Conservation (phyloP, 2,888 invertebrate genomes). For the Patella caerulea region DNA sequence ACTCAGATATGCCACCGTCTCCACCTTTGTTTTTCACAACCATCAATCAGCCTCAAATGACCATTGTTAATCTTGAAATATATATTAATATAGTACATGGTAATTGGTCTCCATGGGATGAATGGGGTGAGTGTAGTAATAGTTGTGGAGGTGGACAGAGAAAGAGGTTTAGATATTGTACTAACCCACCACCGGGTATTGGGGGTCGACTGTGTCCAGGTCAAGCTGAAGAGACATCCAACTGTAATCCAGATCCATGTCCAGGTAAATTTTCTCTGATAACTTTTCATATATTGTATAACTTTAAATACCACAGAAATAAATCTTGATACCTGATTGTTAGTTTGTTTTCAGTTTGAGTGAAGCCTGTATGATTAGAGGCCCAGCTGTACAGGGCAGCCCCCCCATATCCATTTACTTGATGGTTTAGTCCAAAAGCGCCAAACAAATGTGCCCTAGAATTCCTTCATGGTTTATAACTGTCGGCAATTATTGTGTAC, state of each 20-base stretch:
- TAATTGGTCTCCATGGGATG: constrained; percentile 75
- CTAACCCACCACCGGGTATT: constrained; percentile 68
- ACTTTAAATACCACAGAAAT: not conserved
- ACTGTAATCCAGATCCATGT: constrained; percentile 66
- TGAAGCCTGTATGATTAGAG: too few species aligned
- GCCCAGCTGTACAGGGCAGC: too few species aligned
- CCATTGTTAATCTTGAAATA: not conserved
- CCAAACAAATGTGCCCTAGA: too few species aligned
- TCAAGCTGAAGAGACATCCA: constrained; percentile 53
- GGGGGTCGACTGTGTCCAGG: constrained; percentile 69
- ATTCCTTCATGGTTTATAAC: too few species aligned
- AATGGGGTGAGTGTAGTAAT: constrained; percentile 75
- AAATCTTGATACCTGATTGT: too few species aligned
- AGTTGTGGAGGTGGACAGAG: constrained; percentile 75
- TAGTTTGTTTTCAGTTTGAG: too few species aligned
- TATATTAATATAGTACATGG: constrained; percentile 54
- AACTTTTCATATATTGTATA: not conserved
- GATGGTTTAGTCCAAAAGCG: too few species aligned
- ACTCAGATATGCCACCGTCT: not conserved
- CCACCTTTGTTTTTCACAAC: not conserved
- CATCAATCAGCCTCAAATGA: too few species aligned
- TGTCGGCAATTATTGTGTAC: not conserved
- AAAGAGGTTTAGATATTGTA: constrained; percentile 74
- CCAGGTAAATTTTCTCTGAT: constrained; percentile 43
- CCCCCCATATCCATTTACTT: too few species aligned